Evolutionary conservation across 2,113 vertebrate genomes (phyloP).

Genomic region (Rhinolophus ferrumequinum): DNA sequence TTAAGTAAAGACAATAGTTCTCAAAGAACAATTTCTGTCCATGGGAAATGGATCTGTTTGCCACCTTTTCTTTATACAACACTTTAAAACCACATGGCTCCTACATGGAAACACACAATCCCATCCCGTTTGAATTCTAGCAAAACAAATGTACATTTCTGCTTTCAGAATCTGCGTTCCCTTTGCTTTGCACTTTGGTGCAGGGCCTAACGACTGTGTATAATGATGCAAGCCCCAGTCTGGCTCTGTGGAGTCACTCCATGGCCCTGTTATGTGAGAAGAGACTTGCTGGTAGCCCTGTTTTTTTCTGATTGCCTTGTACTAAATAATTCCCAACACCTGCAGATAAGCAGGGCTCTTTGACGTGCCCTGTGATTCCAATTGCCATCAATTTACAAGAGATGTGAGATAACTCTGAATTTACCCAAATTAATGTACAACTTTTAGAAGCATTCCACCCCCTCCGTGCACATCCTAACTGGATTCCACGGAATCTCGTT

Average conservation of each 20-base stretch:
- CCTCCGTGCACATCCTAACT: not conserved
- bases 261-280: not conserved
- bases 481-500: slow-evolving; percentile 40
- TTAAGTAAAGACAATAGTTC: not conserved
- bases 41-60: not conserved
- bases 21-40: not conserved
- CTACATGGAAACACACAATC: not conserved
- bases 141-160: not conserved
- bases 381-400: not conserved
- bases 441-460: slow-evolving; percentile 18
- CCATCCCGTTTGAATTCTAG: not conserved
- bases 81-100: not conserved
- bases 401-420: slow-evolving; percentile 26
- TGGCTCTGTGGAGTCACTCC: not conserved
- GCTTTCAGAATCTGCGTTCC: rapidly evolving
- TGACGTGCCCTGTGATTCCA: not conserved
- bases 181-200: not conserved
- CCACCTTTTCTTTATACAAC: not conserved
- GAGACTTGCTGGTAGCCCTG: not conserved
- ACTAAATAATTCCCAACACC: not conserved
- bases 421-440: slow-evolving; percentile 10
- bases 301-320: slow-evolving; percentile 6
- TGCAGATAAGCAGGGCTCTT: not conserved
- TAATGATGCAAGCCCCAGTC: not conserved
- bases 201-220: not conserved